A percentile compares a stretch with the other conserved stretches of the same genome.
These are phyloP conservation scores for Lipotes vexillifer DNA, from an alignment of 2,113 vertebrate species.

Conservation along the genomic window DNA sequence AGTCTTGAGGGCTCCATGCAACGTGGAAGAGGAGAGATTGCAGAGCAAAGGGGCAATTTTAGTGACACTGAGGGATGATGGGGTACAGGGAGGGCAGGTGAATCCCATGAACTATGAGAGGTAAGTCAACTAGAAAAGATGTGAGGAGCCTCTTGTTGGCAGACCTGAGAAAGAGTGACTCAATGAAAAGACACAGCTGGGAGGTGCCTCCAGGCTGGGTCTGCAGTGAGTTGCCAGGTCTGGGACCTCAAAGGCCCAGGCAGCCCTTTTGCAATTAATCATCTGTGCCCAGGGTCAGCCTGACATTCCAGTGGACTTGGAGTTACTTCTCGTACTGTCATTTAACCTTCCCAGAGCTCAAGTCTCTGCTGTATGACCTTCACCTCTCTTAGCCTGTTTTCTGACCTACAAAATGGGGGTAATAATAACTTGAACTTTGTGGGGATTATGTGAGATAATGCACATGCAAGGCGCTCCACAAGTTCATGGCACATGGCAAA, in stretches of 20 bases:
- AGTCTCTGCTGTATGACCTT: not conserved
- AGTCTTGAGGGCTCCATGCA: not conserved
- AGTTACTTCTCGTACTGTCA: not conserved
- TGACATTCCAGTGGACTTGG: not conserved
- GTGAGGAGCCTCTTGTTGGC: not conserved
- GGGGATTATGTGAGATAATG: not conserved
- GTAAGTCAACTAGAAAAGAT: not conserved
- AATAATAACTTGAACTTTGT: accelerated
- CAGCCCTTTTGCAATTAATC: not conserved
- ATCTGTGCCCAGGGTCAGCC: accelerated
- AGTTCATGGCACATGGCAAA: accelerated
- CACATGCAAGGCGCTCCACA: accelerated
- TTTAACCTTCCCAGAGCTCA: not conserved
- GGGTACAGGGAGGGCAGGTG: not conserved
- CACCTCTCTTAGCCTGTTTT: not conserved
- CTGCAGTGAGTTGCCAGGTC: not conserved
- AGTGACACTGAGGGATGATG: not conserved
- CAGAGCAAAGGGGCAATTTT: not conserved
- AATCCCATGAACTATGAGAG: not conserved
- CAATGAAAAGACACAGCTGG: not conserved
- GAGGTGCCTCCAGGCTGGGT: not conserved
- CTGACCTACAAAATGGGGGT: not conserved
- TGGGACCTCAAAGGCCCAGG: not conserved
- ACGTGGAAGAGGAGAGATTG: accelerated
- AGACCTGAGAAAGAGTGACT: not conserved